Evolutionary conservation across 2,888 invertebrate genomes (phyloP).

Genomic region (Xestobium rufovillosum): DNA sequence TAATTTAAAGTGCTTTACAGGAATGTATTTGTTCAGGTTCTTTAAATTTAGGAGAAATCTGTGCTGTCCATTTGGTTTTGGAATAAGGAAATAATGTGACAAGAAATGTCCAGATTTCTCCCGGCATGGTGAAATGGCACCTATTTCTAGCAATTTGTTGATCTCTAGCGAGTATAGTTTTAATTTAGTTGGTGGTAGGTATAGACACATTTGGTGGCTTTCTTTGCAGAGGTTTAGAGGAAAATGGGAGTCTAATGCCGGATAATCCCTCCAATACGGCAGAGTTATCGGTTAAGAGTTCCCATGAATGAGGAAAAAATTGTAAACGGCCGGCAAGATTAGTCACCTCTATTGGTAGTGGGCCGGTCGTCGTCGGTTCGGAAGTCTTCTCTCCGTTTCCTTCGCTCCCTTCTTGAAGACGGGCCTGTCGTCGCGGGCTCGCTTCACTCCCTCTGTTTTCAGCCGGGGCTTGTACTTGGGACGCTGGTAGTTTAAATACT

Average conservation of each 20-base stretch:
- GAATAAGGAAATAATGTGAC: neutral
- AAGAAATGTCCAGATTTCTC: neutral
- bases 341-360: neutral
- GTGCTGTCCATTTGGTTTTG: neutral
- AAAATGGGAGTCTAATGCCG: neutral
- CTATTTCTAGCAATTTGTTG: neutral
- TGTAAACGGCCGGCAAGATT: neutral
- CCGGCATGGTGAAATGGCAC: neutral
- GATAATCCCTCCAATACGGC: neutral
- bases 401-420: too few species aligned
- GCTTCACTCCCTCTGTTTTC: too few species aligned
- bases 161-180: neutral
- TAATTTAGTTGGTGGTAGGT: neutral
- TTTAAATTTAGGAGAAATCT: neutral
- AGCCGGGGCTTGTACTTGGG: too few species aligned
- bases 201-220: neutral
- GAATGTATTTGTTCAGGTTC: neutral
- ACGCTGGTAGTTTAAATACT: too few species aligned
- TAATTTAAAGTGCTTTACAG: neutral
- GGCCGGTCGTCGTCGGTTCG: neutral
- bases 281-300: neutral
- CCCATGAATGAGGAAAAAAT: neutral
- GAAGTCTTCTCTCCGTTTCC: neutral
- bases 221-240: neutral
- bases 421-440: constrained; percentile 1